phyloP scores from a whole-genome alignment of 2,113 vertebrate genomes.

The Chascanopsetta lugubris region DNA sequence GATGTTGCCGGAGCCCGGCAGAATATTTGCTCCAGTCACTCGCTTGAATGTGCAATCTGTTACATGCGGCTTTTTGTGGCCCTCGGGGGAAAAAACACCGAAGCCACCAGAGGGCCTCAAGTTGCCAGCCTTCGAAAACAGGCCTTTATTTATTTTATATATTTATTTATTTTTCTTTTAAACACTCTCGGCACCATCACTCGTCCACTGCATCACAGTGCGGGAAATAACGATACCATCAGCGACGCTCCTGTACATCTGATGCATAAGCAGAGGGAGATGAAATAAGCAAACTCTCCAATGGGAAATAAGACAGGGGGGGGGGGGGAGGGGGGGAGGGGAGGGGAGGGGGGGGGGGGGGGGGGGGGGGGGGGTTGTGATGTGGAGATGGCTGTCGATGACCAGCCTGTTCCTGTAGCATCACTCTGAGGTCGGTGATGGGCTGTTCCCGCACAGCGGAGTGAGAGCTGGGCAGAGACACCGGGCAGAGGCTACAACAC shows the following conservation, averaged over 20 bases:
- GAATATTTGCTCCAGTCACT: slow-evolving; percentile 24
- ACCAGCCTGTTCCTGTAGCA: slow-evolving; percentile 6
- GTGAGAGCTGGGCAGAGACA: neutral
- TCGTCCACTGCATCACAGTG: neutral
- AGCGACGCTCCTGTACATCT: slow-evolving; percentile 28
- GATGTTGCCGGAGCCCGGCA: slow-evolving; percentile 12
- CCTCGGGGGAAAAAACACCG: neutral
- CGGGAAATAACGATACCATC: slow-evolving; percentile 26
- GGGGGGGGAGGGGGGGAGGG: too few species aligned
- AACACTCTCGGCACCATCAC: slow-evolving; percentile 2
- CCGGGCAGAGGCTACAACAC: too few species aligned
- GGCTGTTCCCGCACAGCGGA: slow-evolving; percentile 12
- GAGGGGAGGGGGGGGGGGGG: too few species aligned
- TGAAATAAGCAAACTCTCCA: slow-evolving; percentile 18
- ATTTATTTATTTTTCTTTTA: too few species aligned
- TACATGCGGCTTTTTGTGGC: neutral
- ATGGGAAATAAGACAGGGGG: too few species aligned
- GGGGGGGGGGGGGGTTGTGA: neutral
- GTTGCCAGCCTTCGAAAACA: neutral
- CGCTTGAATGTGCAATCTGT: neutral
- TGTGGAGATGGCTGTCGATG: slow-evolving; percentile 4
- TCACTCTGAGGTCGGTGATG: slow-evolving; percentile 10
- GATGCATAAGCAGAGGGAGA: slow-evolving; percentile 20
- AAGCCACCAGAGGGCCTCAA: neutral
- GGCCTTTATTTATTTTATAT: too few species aligned